Conservation (phyloP, 1,140 invertebrate genomes). For the Drosophila dunni region DNA sequence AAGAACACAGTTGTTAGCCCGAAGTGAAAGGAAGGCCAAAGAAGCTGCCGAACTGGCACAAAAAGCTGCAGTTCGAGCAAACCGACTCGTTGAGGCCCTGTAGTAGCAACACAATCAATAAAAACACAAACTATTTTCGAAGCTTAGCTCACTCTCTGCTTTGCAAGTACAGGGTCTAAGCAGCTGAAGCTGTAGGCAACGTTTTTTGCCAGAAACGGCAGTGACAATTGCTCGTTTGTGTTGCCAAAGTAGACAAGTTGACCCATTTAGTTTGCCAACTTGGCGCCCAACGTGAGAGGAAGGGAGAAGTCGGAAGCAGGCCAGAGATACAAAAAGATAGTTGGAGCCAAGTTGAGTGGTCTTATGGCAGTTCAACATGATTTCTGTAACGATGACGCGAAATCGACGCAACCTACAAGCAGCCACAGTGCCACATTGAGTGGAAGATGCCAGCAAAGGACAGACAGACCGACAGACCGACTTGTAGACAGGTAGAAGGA, state of each 20-base stretch:
- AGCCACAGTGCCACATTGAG: conserved; percentile 22
- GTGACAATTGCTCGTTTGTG: conserved; percentile 72
- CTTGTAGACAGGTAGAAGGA: not conserved
- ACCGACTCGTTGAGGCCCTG: too few species aligned
- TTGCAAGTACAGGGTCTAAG: too few species aligned
- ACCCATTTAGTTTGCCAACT: conserved; percentile 59
- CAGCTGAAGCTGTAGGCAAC: not conserved
- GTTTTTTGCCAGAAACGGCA: conserved; percentile 13
- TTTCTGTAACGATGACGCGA: conserved; percentile 47
- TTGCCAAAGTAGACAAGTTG: conserved; percentile 70
- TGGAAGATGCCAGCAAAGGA: conserved; percentile 27
- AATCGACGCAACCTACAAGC: conserved; percentile 38
- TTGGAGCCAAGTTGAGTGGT: conserved; percentile 17
- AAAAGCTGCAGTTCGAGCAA: not conserved
- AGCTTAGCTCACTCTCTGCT: too few species aligned
- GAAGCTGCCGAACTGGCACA: not conserved
- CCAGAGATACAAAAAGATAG: conserved; percentile 19
- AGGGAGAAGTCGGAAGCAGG: not conserved
- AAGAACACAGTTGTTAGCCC: conserved; percentile 19
- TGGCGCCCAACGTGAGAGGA: not conserved
- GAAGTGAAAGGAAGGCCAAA: conserved; percentile 16
- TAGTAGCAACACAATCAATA: too few species aligned
- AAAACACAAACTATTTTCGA: too few species aligned
- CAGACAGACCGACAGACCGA: not conserved
- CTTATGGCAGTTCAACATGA: conserved; percentile 37